A percentile compares a stretch with the other conserved stretches of the same genome.
These are phyloP conservation scores for Carposina sasakii DNA, from an alignment of 1,140 invertebrate genomes.

Conservation along the genomic window DNA sequence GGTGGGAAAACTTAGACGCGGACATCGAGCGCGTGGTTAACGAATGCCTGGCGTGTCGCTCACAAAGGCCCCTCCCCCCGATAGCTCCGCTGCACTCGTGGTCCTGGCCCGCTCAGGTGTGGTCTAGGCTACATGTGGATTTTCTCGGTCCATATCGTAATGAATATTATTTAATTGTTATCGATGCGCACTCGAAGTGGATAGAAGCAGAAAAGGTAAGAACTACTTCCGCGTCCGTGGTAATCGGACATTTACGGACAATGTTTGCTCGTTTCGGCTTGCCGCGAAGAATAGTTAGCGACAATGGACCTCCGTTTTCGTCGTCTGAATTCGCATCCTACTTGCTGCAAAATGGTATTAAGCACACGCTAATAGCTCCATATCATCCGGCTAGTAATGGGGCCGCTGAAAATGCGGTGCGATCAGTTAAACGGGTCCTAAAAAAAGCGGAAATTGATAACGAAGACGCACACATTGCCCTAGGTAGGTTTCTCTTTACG, in stretches of 20 bases:
- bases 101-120: slow-evolving; percentile 33
- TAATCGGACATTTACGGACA: slow-evolving; percentile 24
- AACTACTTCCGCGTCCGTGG: slow-evolving; percentile 5
- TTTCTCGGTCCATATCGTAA: slow-evolving; percentile 58
- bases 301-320: slow-evolving; percentile 48
- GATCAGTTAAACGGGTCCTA: slow-evolving; percentile 14
- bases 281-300: slow-evolving; percentile 39
- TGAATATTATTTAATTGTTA: slow-evolving; percentile 51
- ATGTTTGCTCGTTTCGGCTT: slow-evolving; percentile 36
- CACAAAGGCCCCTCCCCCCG: slow-evolving; percentile 16
- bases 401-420: slow-evolving; percentile 23
- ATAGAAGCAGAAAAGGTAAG: slow-evolving; percentile 34
- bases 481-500: slow-evolving; percentile 16
- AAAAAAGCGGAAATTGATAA: slow-evolving; percentile 19
- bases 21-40: slow-evolving; percentile 50
- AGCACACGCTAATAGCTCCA: slow-evolving; percentile 16
- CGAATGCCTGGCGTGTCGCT: slow-evolving; percentile 37
- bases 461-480: slow-evolving; percentile 6
- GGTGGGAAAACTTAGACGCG: slow-evolving; percentile 67
- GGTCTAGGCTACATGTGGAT: slow-evolving; percentile 64
- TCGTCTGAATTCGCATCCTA: slow-evolving; percentile 22
- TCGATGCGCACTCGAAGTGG: slow-evolving; percentile 61
- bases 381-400: slow-evolving; percentile 18
- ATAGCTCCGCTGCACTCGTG: slow-evolving; percentile 21
- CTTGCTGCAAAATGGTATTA: slow-evolving; percentile 17